Percentiles rank a stretch among this genome's conserved stretches.
Conservation (phyloP, 1,140 invertebrate species). For the Doryteuthis pealeii region DNA sequence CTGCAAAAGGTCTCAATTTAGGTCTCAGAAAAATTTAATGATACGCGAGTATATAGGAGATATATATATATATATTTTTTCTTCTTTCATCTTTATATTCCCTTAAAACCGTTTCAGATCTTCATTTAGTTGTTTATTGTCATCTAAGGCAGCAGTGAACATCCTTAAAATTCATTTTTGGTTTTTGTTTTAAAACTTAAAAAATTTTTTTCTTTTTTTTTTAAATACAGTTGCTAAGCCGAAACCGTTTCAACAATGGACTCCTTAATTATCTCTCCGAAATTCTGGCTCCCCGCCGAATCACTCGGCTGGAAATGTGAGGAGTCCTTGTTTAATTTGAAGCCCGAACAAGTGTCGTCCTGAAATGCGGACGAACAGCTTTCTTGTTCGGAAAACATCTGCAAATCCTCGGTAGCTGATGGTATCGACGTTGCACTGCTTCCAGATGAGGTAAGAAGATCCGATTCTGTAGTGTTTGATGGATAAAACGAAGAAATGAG, state of each 20-base stretch:
- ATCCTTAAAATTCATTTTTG: no score
- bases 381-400: constrained; percentile 4
- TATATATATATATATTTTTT: no score
- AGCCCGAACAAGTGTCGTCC: not conserved
- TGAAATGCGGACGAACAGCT: not conserved
- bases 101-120: no score
- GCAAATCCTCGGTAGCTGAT: not conserved
- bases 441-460: not conserved
- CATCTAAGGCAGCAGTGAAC: no score
- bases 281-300: constrained; percentile 66
- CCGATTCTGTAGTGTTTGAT: not conserved
- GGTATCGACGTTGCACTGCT: not conserved
- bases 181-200: no score
- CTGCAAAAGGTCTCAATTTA: no score
- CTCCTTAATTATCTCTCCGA: constrained; percentile 90
- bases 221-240: constrained; percentile 64
- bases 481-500: constrained; percentile 2
- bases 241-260: constrained; percentile 88
- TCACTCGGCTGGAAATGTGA: not conserved
- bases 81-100: no score
- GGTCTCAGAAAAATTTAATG: no score
- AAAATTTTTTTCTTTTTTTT: no score
- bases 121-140: no score
- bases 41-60: no score
- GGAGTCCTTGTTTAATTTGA: not conserved